phyloP scores from a whole-genome alignment of 2,797 vertebrate genomes.

The Muscicapa striata region DNA sequence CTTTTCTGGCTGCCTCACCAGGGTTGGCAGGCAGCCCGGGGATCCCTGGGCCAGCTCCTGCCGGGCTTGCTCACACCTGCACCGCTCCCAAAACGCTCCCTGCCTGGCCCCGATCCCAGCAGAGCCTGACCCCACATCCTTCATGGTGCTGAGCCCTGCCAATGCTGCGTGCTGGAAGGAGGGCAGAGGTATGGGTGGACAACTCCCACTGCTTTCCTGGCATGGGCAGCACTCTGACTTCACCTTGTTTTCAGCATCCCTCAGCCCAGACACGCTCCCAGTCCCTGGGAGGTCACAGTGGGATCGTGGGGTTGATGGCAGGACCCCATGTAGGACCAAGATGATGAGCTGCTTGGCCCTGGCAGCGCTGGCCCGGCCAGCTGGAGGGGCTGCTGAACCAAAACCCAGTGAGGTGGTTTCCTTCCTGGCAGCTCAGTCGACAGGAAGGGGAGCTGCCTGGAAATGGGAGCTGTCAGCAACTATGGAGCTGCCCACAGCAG shows the following conservation, averaged over 20 bases:
- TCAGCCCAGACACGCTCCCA: accelerated
- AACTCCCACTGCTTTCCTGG: background rate
- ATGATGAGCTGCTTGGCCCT: background rate
- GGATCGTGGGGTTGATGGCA: accelerated
- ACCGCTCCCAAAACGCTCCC: accelerated
- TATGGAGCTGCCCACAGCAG: background rate
- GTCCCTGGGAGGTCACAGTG: accelerated
- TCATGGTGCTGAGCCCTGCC: background rate
- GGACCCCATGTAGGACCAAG: accelerated
- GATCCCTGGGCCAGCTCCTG: background rate
- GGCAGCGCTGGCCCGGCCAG: accelerated
- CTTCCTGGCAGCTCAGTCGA: slow-evolving; percentile 28
- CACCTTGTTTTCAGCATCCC: background rate
- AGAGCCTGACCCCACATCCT: background rate
- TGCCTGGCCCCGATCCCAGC: background rate
- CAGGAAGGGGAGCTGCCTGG: slow-evolving; percentile 8
- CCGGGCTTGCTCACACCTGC: background rate
- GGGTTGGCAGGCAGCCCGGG: background rate
- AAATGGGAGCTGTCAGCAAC: background rate
- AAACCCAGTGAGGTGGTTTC: background rate
- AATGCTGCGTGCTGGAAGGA: accelerated
- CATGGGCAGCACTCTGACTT: accelerated
- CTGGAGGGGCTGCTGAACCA: background rate
- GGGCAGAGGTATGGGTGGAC: background rate
- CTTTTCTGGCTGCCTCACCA: background rate